A percentile compares a stretch with the other conserved stretches of the same genome.
These are phyloP conservation scores for Stylophora pistillata DNA, from an alignment of 64 coral and sea anemone genomes.

Conservation along the genomic window DNA sequence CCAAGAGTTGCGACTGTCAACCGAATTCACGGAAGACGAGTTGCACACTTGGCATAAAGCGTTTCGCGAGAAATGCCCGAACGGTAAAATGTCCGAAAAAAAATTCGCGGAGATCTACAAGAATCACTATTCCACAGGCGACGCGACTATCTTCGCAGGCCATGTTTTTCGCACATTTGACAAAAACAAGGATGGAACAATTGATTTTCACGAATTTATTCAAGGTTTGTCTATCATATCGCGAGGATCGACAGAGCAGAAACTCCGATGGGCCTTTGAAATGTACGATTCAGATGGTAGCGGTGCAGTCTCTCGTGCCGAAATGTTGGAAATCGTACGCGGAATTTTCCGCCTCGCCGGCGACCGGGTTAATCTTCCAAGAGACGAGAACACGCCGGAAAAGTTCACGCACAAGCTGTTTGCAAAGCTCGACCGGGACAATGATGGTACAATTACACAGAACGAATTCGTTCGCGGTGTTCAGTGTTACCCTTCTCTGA, in stretches of 20 bases:
- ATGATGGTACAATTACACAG: conserved; percentile 80
- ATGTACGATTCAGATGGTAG: conserved; percentile 91
- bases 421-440: conserved; percentile 83
- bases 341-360: conserved; percentile 87
- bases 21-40: conserved; percentile 87
- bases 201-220: conserved; percentile 92
- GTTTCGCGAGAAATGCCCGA: conserved; percentile 87
- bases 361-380: conserved; percentile 69
- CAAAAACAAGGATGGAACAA: conserved; percentile 89
- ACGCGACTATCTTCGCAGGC: conserved; percentile 81
- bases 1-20: conserved; percentile 74
- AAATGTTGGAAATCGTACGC: conserved; percentile 90
- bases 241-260: conserved; percentile 79
- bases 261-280: conserved; percentile 90
- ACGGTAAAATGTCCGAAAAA: conserved; percentile 85
- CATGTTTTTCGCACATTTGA: conserved; percentile 94
- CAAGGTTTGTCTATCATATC: conserved; percentile 85
- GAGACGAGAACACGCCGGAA: conserved; percentile 91
- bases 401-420: conserved; percentile 94
- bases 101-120: conserved; percentile 91
- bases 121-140: conserved; percentile 76
- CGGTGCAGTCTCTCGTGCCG: conserved; percentile 66
- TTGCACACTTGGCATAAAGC: conserved; percentile 78
- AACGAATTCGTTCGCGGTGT: conserved; percentile 85
- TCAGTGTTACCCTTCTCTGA: conserved; percentile 88